Percentiles rank a stretch among this genome's conserved stretches.
Evolutionary conservation across 2,888 invertebrate genomes (phyloP).

Genomic region (Leucoma salicis): DNA sequence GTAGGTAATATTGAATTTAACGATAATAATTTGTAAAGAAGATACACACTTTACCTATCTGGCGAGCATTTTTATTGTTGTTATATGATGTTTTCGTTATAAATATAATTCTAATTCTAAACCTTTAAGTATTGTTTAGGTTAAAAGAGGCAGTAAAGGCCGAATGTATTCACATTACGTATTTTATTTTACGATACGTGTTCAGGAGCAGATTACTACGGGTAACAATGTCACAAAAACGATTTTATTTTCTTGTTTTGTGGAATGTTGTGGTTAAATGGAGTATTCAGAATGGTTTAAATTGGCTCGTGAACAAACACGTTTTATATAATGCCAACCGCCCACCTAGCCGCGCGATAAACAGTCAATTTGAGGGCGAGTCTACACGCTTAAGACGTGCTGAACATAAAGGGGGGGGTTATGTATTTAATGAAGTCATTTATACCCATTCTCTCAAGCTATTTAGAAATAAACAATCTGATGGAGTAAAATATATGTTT

Average conservation of each 20-base stretch:
- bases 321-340: slow-evolving; percentile 49
- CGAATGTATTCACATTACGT: slow-evolving; percentile 28
- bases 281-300: slow-evolving; percentile 52
- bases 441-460: slow-evolving; percentile 44
- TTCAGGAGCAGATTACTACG: slow-evolving; percentile 18
- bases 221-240: slow-evolving; percentile 31
- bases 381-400: slow-evolving; percentile 47
- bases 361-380: slow-evolving; percentile 62
- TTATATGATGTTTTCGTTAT: no score
- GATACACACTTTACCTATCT: no score
- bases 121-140: slow-evolving; percentile 2
- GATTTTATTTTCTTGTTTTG: slow-evolving; percentile 67
- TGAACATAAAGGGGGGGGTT: slow-evolving; percentile 50
- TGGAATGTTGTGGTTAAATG: slow-evolving; percentile 52
- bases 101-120: no score
- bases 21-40: no score
- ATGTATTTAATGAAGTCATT: slow-evolving; percentile 64
- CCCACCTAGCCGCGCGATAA: slow-evolving; percentile 44
- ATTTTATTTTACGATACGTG: slow-evolving; percentile 41
- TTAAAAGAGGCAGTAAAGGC: slow-evolving; percentile 24
- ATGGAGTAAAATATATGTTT: slow-evolving; percentile 39
- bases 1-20: no score
- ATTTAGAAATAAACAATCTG: slow-evolving; percentile 39
- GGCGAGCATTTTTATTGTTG: no score
- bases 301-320: slow-evolving; percentile 59